These are phyloP conservation scores for Alentia gelatinosa DNA, from an alignment of 2,888 invertebrate genomes.

Conservation along the genomic window DNA sequence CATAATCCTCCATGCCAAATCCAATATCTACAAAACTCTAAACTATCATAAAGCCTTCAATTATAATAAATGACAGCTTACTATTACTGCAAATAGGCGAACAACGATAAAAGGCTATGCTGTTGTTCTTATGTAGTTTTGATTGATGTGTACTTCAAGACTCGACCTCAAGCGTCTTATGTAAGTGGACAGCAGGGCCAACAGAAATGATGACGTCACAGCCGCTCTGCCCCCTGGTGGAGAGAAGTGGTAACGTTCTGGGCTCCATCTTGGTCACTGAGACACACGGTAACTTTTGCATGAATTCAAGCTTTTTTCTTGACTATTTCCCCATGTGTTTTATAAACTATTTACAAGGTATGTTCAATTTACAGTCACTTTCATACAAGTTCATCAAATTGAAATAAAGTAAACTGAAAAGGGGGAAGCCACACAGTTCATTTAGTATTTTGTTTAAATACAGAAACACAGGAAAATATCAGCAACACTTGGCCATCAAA, in stretches of 20 bases:
- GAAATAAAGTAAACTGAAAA: not conserved
- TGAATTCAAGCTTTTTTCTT: constrained; percentile 32
- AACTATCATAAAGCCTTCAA: not conserved
- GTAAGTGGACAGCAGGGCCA: not conserved
- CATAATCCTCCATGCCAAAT: not conserved
- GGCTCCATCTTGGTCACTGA: not conserved
- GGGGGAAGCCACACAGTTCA: not conserved
- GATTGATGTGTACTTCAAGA: not conserved
- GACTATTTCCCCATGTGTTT: not conserved
- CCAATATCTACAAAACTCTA: not conserved
- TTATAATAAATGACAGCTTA: not conserved
- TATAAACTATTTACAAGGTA: constrained; percentile 39
- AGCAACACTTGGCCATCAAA: not conserved
- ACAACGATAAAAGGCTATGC: not conserved
- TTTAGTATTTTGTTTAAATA: not conserved
- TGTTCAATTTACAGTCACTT: constrained; percentile 6
- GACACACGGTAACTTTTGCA: constrained; percentile 14
- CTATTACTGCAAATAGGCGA: not conserved
- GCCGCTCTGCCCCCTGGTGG: not conserved
- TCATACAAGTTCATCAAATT: not conserved
- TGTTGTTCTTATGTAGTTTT: not conserved
- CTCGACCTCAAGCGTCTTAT: not conserved
- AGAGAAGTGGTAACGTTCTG: not conserved
- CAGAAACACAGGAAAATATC: not conserved
- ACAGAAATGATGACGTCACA: not conserved